Percentiles rank a stretch among this genome's conserved stretches.
phyloP scores from a whole-genome alignment of 2,888 invertebrate genomes.

The Sphecodes monilicornis region DNA sequence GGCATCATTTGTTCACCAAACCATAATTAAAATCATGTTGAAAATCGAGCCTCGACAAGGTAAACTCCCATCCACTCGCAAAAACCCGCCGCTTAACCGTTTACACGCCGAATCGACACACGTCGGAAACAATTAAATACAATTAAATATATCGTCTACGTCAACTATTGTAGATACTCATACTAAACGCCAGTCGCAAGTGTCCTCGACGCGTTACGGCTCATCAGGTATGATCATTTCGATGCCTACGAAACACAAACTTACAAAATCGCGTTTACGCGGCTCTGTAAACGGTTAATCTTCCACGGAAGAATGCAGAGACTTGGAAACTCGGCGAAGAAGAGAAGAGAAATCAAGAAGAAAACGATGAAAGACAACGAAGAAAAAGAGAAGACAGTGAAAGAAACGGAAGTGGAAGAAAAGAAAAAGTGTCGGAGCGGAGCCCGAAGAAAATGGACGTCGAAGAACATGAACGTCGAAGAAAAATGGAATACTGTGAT shows the following conservation, averaged over 20 bases:
- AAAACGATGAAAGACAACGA: background rate
- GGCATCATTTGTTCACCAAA: background rate
- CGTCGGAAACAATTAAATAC: constrained; percentile 42
- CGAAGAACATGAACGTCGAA: constrained; percentile 37
- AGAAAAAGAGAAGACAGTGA: background rate
- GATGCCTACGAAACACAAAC: background rate
- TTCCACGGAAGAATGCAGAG: background rate
- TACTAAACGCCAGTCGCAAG: constrained; percentile 7
- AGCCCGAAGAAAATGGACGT: constrained; percentile 37
- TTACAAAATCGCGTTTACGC: background rate
- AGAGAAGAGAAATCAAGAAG: background rate
- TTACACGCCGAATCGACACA: constrained; percentile 39
- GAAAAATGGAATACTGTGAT: constrained; percentile 59
- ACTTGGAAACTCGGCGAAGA: background rate
- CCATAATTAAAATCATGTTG: background rate
- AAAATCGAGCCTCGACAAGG: constrained; percentile 36
- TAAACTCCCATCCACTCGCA: constrained; percentile 19
- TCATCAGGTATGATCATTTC: background rate
- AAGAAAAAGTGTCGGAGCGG: constrained; percentile 15
- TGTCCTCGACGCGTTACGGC: background rate
- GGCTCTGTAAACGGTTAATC: constrained; percentile 6
- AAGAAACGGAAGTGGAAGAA: constrained; percentile 11
- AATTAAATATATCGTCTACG: constrained; percentile 47
- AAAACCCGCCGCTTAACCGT: constrained; percentile 36
- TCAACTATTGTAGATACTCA: constrained; percentile 41